These are phyloP conservation scores for Ophion slaviceki DNA, from an alignment of 2,888 invertebrate genomes.

Conservation along the genomic window DNA sequence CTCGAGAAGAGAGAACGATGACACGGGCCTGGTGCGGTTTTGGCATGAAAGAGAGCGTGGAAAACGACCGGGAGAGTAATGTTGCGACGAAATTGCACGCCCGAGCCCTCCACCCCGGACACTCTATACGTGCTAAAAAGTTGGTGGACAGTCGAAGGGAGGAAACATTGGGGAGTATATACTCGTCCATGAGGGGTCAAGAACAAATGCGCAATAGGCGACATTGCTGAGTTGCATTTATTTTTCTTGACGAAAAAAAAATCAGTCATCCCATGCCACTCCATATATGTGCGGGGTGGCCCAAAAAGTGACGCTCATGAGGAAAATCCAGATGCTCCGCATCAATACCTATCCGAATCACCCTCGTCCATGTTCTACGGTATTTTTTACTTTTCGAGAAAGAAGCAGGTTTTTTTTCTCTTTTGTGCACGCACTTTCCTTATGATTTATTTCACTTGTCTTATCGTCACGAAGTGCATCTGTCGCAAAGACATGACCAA, in stretches of 20 bases:
- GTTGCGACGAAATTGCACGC: constrained; percentile 58
- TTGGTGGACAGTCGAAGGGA: not conserved
- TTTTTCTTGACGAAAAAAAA: no score
- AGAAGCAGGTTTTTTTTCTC: no score
- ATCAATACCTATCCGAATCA: no score
- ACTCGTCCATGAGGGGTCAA: not conserved
- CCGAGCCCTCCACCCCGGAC: not conserved
- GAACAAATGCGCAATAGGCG: not conserved
- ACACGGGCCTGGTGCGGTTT: constrained; percentile 22
- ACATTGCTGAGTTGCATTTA: not conserved
- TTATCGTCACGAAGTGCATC: no score
- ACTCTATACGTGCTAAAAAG: constrained; percentile 10
- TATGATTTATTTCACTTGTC: constrained; percentile 45
- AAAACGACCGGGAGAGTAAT: constrained; percentile 56
- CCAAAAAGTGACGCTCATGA: no score
- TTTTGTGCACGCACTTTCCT: no score
- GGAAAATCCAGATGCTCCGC: no score
- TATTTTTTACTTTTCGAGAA: no score
- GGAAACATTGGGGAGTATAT: not conserved
- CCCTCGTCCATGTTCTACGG: no score
- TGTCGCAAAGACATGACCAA: no score
- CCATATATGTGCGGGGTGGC: no score
- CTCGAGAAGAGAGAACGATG: constrained; percentile 4
- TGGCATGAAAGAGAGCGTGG: constrained; percentile 43
- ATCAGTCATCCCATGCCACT: no score